Evolutionary conservation across 2,797 vertebrate genomes (phyloP).

Genomic region (Sebastes taczanowskii): DNA sequence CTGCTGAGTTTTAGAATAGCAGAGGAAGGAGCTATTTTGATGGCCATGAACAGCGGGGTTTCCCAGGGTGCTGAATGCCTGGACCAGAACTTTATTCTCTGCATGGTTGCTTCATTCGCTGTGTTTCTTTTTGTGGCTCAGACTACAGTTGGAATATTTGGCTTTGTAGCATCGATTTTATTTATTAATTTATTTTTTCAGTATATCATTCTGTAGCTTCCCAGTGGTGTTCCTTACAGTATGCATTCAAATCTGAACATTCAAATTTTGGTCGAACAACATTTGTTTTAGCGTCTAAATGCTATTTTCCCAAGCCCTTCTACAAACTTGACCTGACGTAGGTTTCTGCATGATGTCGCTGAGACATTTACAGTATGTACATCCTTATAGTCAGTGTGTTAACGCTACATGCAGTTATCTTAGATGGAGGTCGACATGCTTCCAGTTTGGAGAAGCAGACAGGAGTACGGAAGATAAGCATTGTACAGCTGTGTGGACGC

Average conservation of each 20-base stretch:
- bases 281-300: not conserved
- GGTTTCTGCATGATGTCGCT: not conserved
- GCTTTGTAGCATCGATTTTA: not conserved
- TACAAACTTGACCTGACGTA: not conserved
- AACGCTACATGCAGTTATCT: accelerated
- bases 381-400: not conserved
- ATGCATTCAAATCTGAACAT: not conserved
- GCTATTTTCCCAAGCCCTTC: not conserved
- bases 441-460: too few relatives aligned
- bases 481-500: too few relatives aligned
- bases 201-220: not conserved
- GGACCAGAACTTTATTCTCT: not conserved
- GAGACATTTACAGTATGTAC: not conserved
- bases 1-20: constrained; percentile 1
- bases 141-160: not conserved
- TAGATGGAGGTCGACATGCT: too few relatives aligned
- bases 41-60: not conserved
- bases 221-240: not conserved
- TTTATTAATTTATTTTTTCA: not conserved
- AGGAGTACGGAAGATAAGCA: too few relatives aligned
- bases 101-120: not conserved
- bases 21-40: not conserved
- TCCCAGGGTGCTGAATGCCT: not conserved
- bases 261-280: not conserved
- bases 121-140: not conserved